Evolutionary conservation across 2,888 invertebrate genomes (phyloP), one percentile per base, ranked within the genome.

Genomic region (Stenoptilia bipunctidactyla): DNA sequence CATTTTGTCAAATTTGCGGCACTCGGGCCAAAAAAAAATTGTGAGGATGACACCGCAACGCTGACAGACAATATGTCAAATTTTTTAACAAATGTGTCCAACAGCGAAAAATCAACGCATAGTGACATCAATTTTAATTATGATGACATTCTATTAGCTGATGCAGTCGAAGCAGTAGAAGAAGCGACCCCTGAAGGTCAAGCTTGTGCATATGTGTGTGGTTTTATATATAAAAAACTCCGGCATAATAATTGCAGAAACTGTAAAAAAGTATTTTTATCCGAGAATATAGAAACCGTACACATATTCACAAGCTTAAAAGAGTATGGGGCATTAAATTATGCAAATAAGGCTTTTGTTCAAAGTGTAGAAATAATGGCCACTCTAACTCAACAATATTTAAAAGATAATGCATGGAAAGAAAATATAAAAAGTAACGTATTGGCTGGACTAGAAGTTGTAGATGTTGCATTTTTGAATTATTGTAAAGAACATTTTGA

Each of bases 161-260:
- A 40, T 39, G 38, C 27, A 41, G 37, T 20, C n/a, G 39, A 42
- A 38, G 30, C 36, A 30, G 30, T 40, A 8, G 39, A 39, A 30
- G 9, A 34, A 27, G 27, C 38, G 20, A 39, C 42, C 25, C 25
- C 40, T 10, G 47, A 47, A 39, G 34, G 12, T 10, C 47, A 47
- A 40, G 44, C 47, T 36, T 45, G 40, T 38, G 42, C 36, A 34
- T 47, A 48, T 42, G 48, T 46, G 27, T 45, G 44, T 38, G 46
- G 48, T 33, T 27, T 38, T 13, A 12, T 37, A 13, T 13, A 38
- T 35, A 39, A 34, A 39, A 39, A 39, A 30, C 12, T n/a, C 4
- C 27, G 1, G 10, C 13, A n/a, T 15, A 30, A 10, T 27, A 8
- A 15, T n/a, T 34, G 34, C 15, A 9, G 20, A 4, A 1, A 34